These are phyloP conservation scores for Xylocampa areola DNA, from an alignment of 2,888 invertebrate species.

Conservation along the genomic window DNA sequence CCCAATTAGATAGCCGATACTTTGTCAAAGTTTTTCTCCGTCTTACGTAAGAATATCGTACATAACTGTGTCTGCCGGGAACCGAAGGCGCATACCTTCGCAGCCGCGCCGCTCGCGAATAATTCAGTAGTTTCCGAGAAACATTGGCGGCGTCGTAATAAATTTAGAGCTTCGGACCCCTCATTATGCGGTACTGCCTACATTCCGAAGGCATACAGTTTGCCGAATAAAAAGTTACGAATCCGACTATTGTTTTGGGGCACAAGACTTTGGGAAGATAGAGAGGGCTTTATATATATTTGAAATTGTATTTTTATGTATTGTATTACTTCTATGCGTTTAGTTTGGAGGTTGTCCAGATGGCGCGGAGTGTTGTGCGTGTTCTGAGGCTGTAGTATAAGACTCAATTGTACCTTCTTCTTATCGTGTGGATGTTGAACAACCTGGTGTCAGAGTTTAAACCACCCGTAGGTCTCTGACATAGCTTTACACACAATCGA, in stretches of 20 bases:
- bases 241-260: conserved; percentile 78
- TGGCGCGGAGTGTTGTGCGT: neutral
- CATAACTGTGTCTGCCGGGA: conserved; percentile 85
- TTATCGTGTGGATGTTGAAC: too few relatives aligned
- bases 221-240: conserved; percentile 79
- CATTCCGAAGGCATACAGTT: conserved; percentile 83
- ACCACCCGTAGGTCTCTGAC: too few relatives aligned
- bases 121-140: conserved; percentile 86
- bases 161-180: conserved; percentile 73
- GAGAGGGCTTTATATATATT: conserved; percentile 53
- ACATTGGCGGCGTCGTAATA: conserved; percentile 77
- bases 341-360: too few relatives aligned
- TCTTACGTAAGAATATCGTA: conserved; percentile 86
- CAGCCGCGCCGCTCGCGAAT: conserved; percentile 73
- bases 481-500: too few relatives aligned
- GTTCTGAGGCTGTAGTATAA: too few relatives aligned
- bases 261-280: conserved; percentile 39
- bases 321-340: neutral
- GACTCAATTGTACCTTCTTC: too few relatives aligned
- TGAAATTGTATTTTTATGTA: conserved; percentile 1
- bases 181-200: conserved; percentile 88
- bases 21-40: conserved; percentile 56
- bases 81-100: conserved; percentile 80
- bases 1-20: conserved; percentile 58
- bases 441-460: too few relatives aligned